Base-by-base conservation (phyloP, 2,797 vertebrate species). In the Pelodytes ibericus region DNA sequence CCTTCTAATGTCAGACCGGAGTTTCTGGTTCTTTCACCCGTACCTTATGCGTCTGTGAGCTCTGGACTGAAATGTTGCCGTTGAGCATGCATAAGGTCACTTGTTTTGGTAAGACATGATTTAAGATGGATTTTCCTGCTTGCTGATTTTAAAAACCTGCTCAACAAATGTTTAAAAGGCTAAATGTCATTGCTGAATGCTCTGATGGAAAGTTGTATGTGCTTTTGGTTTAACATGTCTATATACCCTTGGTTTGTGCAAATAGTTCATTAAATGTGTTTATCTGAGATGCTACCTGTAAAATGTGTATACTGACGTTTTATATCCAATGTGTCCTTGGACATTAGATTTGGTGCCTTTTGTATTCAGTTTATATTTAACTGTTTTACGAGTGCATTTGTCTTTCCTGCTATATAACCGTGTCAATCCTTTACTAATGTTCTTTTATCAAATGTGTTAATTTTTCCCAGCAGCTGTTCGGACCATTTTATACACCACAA, bases 141-240 rank as follows among this genome's bases (percentile, higher is more conserved):
- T 24, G 9, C 63, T 18, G 58, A 7, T 26, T 39, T 51, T 20
- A 51, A 27, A 24, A 31, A 8, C 10, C 16, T 47, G 63, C 33
- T 61, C 58, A 18, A 11, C 27, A 24, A 68, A 29, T 57, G 20
- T 27, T 20, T 39, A 53, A 76, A 56, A 76, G 44, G 66, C 57
- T 76, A 63, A 56, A 70, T 30, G 15, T 41, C 16, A 60, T 59
- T 56, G 30, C 58, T 76, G 74, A 76, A 76, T 20, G 74, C 74
- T 57, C 66, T 57, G 22, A 11, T 70, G 74, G 30, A 31, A n/a
- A 11, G 18, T 8, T 4, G 2, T 57, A 53, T 71, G 56, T 76
- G 41, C 7, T 57, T 71, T 70, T 53, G 31, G 59, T 22, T 70
- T 56, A 70, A 41, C 59, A 13, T 70, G 66, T 56, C 58, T 63